Percentiles rank a stretch among this genome's conserved stretches.
Conservation (phyloP, 2,113 vertebrate genomes). For the Apodemus speciosus region DNA sequence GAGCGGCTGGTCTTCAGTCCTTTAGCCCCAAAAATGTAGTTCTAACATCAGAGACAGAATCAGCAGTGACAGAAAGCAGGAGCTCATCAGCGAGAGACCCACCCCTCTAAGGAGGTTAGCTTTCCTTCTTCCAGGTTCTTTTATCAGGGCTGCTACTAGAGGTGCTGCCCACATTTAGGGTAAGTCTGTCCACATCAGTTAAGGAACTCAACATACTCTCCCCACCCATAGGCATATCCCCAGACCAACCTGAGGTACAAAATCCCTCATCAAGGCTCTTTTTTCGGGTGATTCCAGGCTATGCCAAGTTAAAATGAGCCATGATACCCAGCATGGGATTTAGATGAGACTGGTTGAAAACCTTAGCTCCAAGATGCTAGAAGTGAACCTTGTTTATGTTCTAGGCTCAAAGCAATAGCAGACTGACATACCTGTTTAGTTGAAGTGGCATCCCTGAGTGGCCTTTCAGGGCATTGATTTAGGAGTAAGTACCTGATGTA, state of each 20-base stretch:
- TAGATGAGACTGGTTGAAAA: background rate
- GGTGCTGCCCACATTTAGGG: background rate
- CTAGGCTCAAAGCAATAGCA: background rate
- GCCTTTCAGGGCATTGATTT: background rate
- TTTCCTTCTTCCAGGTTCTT: background rate
- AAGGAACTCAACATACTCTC: background rate
- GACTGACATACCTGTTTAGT: background rate
- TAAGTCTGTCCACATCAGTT: background rate
- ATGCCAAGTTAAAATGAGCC: background rate
- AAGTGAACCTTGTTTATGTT: conserved; percentile 21
- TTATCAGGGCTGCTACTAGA: background rate
- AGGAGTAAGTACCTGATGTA: background rate
- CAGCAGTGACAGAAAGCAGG: background rate
- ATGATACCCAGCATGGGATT: background rate
- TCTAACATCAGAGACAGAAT: background rate
- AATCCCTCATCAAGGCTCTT: background rate
- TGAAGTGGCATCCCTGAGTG: background rate
- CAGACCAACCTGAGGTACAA: background rate
- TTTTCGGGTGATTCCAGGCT: background rate
- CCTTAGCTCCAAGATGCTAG: background rate
- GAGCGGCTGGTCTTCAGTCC: background rate
- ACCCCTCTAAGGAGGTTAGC: background rate
- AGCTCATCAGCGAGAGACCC: background rate
- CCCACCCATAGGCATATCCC: background rate
- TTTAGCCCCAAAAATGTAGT: background rate